Base-by-base conservation (phyloP, 2,888 invertebrate genomes). In the Orchestes rusci region DNA sequence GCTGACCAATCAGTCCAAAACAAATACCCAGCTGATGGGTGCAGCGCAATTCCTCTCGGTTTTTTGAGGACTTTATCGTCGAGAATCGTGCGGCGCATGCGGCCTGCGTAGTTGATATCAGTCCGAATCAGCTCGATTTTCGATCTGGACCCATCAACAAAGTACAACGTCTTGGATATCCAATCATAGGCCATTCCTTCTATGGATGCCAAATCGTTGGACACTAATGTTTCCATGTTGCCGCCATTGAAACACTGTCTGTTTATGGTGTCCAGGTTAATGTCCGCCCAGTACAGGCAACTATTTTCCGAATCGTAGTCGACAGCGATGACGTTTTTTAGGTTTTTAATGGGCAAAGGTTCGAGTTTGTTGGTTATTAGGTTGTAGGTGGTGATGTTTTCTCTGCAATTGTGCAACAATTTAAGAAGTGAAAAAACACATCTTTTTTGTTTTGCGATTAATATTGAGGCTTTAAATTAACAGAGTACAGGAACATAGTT, bases 1-100 rank as follows among this genome's bases (percentile, higher is more conserved):
- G 76, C 73, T 3, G 86, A 84, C 90, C 90, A 91, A 62, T 93
- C 92, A 0, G 90, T 88, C 87, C 90, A 90, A 64, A 86, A 92
- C 65, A 84, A 70, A 55, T 80, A 84, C 43, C 90, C 90, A 38
- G 79, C 78, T 59, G 75, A 75, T 0, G 92, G 91, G 69, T 92
- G 90, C 1, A 92, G 78, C 0, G 84, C 84, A 40, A 93, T 84
- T 5, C 89, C 61, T 42, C 63, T 46, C 3, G 63, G 63, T 53
- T 62, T 63, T 39, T 58, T 56, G 37, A 90, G 63, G 30, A 73
- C 69, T 7, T 75, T 76, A 0, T 76, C 72, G 23, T 80, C 79
- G 19, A 92, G 69, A 54, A 94, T 80, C 0, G 84, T 84, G 32
- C 79, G 74, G 37, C 92, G 70, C 82, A 87, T 85, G 58, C 83